phyloP scores from a whole-genome alignment of 2,888 invertebrate genomes.

The Germaria angustata region DNA sequence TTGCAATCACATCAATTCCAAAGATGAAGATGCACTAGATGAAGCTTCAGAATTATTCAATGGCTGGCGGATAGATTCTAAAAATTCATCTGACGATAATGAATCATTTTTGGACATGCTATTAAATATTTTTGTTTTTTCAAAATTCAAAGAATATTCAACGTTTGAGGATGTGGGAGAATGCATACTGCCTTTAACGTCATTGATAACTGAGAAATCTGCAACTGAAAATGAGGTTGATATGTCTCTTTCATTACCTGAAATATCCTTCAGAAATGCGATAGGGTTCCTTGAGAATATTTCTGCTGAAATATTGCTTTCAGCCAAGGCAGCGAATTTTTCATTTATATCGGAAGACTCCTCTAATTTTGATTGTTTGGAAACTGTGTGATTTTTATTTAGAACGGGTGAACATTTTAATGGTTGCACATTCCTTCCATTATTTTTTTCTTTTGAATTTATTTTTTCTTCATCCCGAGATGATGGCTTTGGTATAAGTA shows the following conservation, averaged over 20 bases:
- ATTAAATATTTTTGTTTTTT: conserved; percentile 9
- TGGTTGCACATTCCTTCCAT: background rate
- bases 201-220: background rate
- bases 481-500: background rate
- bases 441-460: background rate
- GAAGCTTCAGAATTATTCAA: conserved; percentile 55
- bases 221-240: background rate
- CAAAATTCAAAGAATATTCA: background rate
- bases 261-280: background rate
- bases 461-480: background rate
- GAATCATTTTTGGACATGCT: conserved; percentile 34
- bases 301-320: background rate
- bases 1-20: conserved; percentile 56
- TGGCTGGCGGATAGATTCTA: conserved; percentile 53
- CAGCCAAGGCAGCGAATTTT: background rate
- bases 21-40: conserved; percentile 46
- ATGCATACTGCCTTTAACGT: background rate
- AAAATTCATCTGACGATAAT: conserved; percentile 37
- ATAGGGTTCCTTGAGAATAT: background rate
- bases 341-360: background rate
- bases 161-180: background rate
- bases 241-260: background rate
- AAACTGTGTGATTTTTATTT: background rate
- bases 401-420: background rate
- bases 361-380: background rate